Evolutionary conservation across 1,140 invertebrate genomes (phyloP).

Genomic region (Drosophila orena): DNA sequence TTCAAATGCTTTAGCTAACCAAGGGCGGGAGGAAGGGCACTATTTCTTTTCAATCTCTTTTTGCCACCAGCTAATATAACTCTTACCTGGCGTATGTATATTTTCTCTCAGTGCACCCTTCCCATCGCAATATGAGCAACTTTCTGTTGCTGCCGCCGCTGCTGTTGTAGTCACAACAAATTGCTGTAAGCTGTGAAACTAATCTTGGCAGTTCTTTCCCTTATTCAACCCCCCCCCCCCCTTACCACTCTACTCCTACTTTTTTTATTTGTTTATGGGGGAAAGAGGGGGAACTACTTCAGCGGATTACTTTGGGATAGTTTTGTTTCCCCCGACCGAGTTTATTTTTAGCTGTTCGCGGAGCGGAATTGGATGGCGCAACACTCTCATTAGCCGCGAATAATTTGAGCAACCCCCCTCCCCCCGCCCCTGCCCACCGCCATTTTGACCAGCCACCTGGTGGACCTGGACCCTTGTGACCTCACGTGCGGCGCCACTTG

Average conservation of each 20-base stretch:
- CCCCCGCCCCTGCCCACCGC: not conserved
- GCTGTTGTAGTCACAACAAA: constrained; percentile 70
- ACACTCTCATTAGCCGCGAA: constrained; percentile 45
- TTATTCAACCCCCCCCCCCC: not conserved
- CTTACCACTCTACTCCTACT: not conserved
- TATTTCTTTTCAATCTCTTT: not conserved
- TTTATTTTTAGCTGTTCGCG: constrained; percentile 32
- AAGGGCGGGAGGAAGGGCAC: not conserved
- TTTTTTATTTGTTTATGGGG: not conserved
- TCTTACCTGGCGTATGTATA: too few species aligned
- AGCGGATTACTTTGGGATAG: constrained; percentile 75
- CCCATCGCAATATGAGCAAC: constrained; percentile 73
- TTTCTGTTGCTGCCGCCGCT: constrained; percentile 48
- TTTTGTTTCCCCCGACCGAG: constrained; percentile 41
- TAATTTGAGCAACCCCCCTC: constrained; percentile 24
- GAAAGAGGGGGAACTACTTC: constrained; percentile 65
- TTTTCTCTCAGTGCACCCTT: constrained; percentile 15
- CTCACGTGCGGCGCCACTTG: constrained; percentile 51
- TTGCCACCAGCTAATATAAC: too few species aligned
- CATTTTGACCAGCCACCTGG: not conserved
- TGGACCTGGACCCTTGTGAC: constrained; percentile 1
- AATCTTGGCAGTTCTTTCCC: constrained; percentile 64
- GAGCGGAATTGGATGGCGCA: constrained; percentile 12
- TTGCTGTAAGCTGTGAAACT: constrained; percentile 82
- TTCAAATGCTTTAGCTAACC: too few species aligned